Evolutionary conservation across 2,797 vertebrate genomes (phyloP).

Genomic region (Neopelma chrysocephalum): DNA sequence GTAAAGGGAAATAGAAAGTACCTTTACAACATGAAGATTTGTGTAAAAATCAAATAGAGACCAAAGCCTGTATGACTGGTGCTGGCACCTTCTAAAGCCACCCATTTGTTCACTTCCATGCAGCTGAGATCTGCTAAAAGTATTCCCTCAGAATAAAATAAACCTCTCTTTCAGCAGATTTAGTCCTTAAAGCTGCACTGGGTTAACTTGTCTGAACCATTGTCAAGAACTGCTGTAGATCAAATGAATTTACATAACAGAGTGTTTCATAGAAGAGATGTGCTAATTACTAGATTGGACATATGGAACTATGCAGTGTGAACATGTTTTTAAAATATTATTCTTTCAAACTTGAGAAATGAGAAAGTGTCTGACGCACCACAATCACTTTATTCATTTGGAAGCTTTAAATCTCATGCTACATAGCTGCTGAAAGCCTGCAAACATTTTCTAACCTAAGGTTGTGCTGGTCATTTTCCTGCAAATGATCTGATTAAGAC

Average conservation of each 20-base stretch:
- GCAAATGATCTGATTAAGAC: background rate
- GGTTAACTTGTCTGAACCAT: conserved; percentile 13
- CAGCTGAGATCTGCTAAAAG: conserved; percentile 11
- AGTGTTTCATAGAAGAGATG: background rate
- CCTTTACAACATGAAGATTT: background rate
- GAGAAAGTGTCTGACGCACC: background rate
- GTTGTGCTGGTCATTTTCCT: background rate
- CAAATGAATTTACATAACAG: conserved; percentile 17
- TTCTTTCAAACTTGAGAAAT: background rate
- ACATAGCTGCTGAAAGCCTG: background rate
- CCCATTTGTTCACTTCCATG: background rate
- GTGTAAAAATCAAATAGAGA: background rate
- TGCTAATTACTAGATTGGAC: background rate
- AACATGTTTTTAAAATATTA: background rate
- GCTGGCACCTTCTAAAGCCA: background rate
- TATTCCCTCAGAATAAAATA: conserved; percentile 21
- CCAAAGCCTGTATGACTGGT: background rate
- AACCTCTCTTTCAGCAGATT: conserved; percentile 16
- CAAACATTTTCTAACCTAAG: background rate
- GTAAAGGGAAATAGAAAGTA: background rate
- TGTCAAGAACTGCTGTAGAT: conserved; percentile 23
- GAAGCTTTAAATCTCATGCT: background rate
- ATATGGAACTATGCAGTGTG: background rate
- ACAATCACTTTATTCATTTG: background rate
- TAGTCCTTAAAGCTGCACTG: background rate